Percentiles rank a stretch among this genome's conserved stretches.
These are phyloP conservation scores for Balaenoptera acutorostrata DNA, from an alignment of 2,113 vertebrate genomes.

Conservation along the genomic window DNA sequence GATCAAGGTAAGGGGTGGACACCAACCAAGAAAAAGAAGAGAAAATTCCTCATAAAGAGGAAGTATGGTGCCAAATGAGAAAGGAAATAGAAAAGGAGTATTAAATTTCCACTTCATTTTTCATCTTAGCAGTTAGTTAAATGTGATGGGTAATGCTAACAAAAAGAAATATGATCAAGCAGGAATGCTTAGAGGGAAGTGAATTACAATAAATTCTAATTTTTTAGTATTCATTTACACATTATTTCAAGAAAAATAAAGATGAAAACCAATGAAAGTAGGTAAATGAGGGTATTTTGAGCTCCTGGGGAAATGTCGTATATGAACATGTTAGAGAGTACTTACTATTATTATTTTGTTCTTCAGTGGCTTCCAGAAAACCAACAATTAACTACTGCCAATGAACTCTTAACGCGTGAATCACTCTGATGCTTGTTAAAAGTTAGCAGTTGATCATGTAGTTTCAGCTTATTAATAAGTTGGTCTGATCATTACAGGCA, in stretches of 20 bases:
- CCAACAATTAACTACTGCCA: background rate
- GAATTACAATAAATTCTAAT: background rate
- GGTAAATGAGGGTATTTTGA: background rate
- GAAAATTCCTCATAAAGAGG: background rate
- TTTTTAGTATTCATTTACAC: background rate
- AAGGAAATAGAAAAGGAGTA: background rate
- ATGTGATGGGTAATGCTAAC: background rate
- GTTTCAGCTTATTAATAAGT: slow-evolving; percentile 37
- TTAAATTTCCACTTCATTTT: background rate
- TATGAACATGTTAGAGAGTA: background rate
- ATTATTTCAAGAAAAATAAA: background rate
- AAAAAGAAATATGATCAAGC: background rate
- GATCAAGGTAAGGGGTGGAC: background rate
- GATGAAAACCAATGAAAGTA: background rate
- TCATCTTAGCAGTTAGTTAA: background rate
- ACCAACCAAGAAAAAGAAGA: background rate
- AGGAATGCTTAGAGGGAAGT: background rate
- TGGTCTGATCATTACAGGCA: background rate
- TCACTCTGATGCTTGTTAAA: slow-evolving; percentile 58
- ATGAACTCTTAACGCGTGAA: slow-evolving; percentile 40
- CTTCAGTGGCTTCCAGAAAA: slow-evolving; percentile 1
- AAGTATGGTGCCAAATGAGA: background rate
- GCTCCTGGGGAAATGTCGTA: background rate
- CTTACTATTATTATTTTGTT: background rate
- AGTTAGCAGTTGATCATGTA: background rate